These are phyloP conservation scores for Callyntrura sp. DNA, from an alignment of 2,888 invertebrate genomes.

Conservation along the genomic window DNA sequence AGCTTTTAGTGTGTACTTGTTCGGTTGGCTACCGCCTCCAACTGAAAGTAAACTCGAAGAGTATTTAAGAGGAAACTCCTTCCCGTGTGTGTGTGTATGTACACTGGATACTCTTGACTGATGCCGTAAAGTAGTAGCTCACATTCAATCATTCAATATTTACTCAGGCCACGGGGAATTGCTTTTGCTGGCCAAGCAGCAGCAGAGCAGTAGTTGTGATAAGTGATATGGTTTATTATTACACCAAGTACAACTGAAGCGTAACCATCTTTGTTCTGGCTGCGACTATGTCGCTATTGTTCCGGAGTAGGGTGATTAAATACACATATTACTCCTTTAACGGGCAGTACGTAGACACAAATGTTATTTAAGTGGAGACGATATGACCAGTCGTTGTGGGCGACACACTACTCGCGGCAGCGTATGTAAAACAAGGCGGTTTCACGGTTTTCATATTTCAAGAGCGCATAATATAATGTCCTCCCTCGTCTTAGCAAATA, in stretches of 20 bases:
- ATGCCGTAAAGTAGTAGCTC: not conserved
- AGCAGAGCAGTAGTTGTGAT: too few relatives aligned
- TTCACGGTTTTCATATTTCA: too few relatives aligned
- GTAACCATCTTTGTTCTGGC: not conserved
- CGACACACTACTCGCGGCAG: too few relatives aligned
- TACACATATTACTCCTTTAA: not conserved
- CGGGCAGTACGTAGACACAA: too few relatives aligned
- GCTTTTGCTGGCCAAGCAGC: not conserved
- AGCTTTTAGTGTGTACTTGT: not conserved
- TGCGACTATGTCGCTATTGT: too few relatives aligned
- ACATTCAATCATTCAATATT: slow-evolving; percentile 52
- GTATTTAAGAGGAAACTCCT: not conserved
- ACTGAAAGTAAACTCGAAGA: not conserved
- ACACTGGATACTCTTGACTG: too few relatives aligned
- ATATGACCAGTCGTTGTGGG: too few relatives aligned
- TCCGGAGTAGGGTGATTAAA: too few relatives aligned
- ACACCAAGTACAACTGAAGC: not conserved
- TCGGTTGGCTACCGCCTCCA: not conserved
- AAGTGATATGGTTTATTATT: not conserved
- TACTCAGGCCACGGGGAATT: slow-evolving; percentile 31
- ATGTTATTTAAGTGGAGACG: too few relatives aligned
- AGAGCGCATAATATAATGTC: too few relatives aligned
- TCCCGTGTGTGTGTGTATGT: not conserved
- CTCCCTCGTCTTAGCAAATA: too few relatives aligned
- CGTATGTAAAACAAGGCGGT: too few relatives aligned